These are phyloP conservation scores for Eurystomus gularis DNA, from an alignment of 2,113 vertebrate species.

Conservation along the genomic window DNA sequence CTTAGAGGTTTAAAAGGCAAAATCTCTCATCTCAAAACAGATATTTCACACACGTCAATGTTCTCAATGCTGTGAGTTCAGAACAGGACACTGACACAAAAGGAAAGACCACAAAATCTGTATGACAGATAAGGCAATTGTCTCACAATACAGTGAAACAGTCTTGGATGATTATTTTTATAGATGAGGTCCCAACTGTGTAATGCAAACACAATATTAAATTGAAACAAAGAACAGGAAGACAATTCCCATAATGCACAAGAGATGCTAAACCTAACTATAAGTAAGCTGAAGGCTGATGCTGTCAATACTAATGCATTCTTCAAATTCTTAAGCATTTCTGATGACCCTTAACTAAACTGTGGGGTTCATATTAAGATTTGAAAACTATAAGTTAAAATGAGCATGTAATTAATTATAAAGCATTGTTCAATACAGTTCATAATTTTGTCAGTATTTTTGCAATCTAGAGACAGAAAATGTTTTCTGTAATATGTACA, in stretches of 20 bases:
- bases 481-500: fast-evolving
- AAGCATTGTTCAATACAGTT: background rate
- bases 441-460: background rate
- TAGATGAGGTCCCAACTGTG: background rate
- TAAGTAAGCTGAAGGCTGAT: background rate
- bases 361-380: background rate
- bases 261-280: background rate
- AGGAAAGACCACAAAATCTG: background rate
- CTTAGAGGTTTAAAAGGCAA: background rate
- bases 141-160: background rate
- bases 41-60: background rate
- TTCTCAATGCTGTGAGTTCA: background rate
- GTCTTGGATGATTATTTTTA: background rate
- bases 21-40: background rate
- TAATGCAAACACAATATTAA: background rate
- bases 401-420: background rate
- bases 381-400: background rate
- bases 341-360: background rate
- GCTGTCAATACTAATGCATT: background rate
- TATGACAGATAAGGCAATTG: background rate
- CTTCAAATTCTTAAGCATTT: background rate
- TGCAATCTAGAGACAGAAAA: background rate
- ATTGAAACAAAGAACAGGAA: background rate
- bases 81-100: background rate
- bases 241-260: background rate